Evolutionary conservation across 2,888 invertebrate genomes (phyloP).

Genomic region (Sphinx pinastri): DNA sequence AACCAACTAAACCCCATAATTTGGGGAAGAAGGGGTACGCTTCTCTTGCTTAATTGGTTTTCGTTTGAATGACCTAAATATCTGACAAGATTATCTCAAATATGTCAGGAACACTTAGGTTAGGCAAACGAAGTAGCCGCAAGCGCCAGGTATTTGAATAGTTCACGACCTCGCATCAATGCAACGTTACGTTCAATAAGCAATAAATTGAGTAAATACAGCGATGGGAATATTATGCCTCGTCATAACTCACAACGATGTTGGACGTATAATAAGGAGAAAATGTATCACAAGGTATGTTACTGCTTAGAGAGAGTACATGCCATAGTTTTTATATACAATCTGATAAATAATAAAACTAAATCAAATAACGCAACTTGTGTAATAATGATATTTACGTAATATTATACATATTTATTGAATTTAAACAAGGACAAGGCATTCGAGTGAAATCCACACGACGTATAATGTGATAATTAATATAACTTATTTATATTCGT

Average conservation of each 20-base stretch:
- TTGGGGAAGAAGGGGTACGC: too few relatives aligned
- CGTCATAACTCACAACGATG: not conserved
- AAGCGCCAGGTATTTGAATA: constrained; percentile 1
- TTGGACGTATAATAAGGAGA: not conserved
- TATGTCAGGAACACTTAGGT: not conserved
- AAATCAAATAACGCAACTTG: not conserved
- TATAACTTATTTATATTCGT: not conserved
- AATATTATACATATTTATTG: constrained; percentile 13
- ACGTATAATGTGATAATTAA: not conserved
- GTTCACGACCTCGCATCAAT: constrained; percentile 16
- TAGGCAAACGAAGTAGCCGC: constrained; percentile 1
- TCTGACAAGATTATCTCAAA: not conserved
- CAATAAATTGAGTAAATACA: not conserved
- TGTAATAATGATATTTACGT: not conserved
- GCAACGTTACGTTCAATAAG: not conserved
- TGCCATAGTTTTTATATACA: too few relatives aligned
- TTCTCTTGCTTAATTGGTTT: too few relatives aligned
- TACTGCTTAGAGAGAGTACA: too few relatives aligned
- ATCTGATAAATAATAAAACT: not conserved
- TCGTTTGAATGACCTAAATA: not conserved
- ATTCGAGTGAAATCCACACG: constrained; percentile 4
- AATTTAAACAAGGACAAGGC: not conserved
- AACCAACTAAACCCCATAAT: too few relatives aligned
- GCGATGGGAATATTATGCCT: not conserved
- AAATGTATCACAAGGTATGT: not conserved